These are phyloP conservation scores for Heteractis magnifica DNA, from an alignment of 92 coral and sea anemone genomes.

Conservation along the genomic window DNA sequence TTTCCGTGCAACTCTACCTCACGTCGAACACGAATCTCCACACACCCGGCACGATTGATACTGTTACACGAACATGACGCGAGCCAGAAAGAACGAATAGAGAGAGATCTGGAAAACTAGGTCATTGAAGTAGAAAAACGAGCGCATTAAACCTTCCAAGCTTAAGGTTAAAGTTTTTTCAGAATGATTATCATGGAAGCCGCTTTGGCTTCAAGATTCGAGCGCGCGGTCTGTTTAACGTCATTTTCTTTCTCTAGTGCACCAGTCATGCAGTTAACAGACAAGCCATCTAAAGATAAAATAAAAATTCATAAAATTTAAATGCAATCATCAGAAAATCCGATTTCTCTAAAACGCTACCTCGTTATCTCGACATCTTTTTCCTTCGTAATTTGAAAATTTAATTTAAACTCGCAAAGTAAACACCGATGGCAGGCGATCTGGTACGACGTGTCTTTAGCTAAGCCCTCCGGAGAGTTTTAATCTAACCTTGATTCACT, in stretches of 20 bases:
- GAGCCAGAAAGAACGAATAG: no score
- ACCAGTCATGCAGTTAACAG: background rate
- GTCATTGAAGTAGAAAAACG: no score
- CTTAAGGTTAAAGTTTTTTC: background rate
- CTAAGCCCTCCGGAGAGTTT: background rate
- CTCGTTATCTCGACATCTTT: background rate
- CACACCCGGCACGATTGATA: no score
- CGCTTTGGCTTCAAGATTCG: background rate
- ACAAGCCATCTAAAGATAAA: background rate
- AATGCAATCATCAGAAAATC: constrained; percentile 5
- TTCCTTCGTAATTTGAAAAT: constrained; percentile 1
- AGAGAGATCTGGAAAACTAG: no score
- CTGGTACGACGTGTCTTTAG: background rate
- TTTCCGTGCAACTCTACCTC: no score
- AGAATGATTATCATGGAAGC: background rate
- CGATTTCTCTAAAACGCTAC: background rate
- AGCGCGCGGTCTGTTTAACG: background rate
- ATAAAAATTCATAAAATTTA: background rate
- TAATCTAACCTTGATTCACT: background rate
- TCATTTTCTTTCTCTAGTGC: background rate
- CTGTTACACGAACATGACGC: no score
- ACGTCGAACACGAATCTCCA: no score
- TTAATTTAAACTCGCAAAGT: constrained; percentile 10
- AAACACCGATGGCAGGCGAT: background rate
- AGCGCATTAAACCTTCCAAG: background rate